Evolutionary conservation across 2,113 vertebrate species (phyloP).

Genomic region (Cynopterus brachyotis): DNA sequence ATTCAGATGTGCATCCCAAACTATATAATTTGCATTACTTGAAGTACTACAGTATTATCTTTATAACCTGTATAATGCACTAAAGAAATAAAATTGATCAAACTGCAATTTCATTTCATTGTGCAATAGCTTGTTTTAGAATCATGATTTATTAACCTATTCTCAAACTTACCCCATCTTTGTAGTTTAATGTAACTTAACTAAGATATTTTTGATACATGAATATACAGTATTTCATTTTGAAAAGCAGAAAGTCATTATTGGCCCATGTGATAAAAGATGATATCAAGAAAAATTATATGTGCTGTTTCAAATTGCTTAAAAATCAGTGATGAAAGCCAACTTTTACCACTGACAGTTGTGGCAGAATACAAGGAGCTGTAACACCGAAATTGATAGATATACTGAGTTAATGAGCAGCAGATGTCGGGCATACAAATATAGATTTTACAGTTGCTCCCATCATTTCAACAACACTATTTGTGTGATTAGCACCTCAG

Average conservation of each 20-base stretch:
- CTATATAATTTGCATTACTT: neutral
- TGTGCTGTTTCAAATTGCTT: neutral
- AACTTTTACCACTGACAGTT: neutral
- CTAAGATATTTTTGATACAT: neutral
- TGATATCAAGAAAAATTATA: constrained; percentile 14
- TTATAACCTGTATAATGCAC: neutral
- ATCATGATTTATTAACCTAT: neutral
- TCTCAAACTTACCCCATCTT: neutral
- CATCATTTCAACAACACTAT: neutral
- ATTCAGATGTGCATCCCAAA: neutral
- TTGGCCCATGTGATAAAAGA: neutral
- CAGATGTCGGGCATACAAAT: neutral
- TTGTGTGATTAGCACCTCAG: constrained; percentile 21
- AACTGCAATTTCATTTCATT: neutral
- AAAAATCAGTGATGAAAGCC: neutral
- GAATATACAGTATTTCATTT: neutral
- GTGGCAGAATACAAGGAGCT: neutral
- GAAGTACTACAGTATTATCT: neutral
- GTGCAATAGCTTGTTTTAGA: neutral
- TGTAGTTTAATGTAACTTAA: neutral
- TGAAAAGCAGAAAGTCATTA: neutral
- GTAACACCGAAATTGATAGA: neutral
- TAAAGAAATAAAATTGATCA: neutral
- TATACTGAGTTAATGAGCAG: neutral
- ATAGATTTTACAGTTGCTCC: constrained; percentile 16